Percentiles rank a stretch among this genome's conserved stretches.
Evolutionary conservation across 2,113 vertebrate genomes (phyloP).

Genomic region (Anser cygnoides): DNA sequence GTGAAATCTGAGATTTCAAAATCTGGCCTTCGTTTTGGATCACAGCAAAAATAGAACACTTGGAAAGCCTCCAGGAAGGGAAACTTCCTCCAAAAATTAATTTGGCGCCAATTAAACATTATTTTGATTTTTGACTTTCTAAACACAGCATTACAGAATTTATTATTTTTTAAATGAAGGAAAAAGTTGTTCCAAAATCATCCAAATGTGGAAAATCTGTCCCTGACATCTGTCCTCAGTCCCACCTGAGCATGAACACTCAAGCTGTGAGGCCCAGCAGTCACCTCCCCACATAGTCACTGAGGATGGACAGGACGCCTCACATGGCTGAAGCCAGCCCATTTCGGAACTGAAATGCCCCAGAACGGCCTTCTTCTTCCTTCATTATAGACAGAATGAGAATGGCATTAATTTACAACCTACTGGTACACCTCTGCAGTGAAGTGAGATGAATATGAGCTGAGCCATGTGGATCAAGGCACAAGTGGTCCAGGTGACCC

Average conservation of each 20-base stretch:
- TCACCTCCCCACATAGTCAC: background rate
- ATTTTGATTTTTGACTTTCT: background rate
- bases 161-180: background rate
- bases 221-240: background rate
- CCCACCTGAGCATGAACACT: background rate
- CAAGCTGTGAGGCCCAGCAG: background rate
- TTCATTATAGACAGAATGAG: background rate
- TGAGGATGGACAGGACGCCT: background rate
- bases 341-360: background rate
- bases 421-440: background rate
- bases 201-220: background rate
- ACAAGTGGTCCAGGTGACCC: fast-evolving
- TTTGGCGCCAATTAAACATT: background rate
- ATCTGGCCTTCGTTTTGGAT: background rate
- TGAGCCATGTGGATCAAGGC: background rate
- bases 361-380: background rate
- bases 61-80: background rate
- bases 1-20: constrained; percentile 18
- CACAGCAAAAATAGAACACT: background rate
- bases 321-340: background rate
- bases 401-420: background rate
- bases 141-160: background rate
- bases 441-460: fast-evolving
- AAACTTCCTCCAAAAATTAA: constrained; percentile 20
- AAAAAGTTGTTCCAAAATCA: background rate